Evolutionary conservation across 2,113 vertebrate species (phyloP).

Genomic region (Thinocorus orbignyianus): DNA sequence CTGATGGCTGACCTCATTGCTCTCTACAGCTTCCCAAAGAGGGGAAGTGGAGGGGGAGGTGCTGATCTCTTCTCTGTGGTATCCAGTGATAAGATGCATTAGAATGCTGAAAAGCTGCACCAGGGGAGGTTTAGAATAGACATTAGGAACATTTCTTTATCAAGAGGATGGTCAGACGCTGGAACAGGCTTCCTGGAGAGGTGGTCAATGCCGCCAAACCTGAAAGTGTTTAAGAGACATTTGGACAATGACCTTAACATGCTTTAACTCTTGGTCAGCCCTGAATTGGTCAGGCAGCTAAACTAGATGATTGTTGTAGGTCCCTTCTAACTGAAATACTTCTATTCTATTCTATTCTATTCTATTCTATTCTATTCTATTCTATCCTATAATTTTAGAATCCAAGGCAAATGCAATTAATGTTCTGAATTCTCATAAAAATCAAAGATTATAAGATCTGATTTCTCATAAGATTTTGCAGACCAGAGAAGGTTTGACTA

Average conservation of each 20-base stretch:
- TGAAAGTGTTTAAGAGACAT: no score
- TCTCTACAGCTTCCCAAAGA: not conserved
- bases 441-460: not conserved
- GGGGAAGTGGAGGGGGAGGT: not conserved
- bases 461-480: not conserved
- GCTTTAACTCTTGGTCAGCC: not conserved
- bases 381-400: not conserved
- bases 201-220: fast-evolving
- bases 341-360: not conserved
- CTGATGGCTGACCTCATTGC: not conserved
- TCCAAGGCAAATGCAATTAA: not conserved
- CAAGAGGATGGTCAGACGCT: not conserved
- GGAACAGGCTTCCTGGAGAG: not conserved
- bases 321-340: not conserved
- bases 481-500: not conserved
- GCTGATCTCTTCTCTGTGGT: not conserved
- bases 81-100: fast-evolving
- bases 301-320: not conserved
- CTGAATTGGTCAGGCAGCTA: not conserved
- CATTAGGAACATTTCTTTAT: not conserved
- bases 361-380: not conserved
- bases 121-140: not conserved
- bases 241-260: not conserved
- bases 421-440: not conserved
- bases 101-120: not conserved